These are phyloP conservation scores for Polydrusus pterygomalis DNA, from an alignment of 2,888 invertebrate species.

Conservation along the genomic window DNA sequence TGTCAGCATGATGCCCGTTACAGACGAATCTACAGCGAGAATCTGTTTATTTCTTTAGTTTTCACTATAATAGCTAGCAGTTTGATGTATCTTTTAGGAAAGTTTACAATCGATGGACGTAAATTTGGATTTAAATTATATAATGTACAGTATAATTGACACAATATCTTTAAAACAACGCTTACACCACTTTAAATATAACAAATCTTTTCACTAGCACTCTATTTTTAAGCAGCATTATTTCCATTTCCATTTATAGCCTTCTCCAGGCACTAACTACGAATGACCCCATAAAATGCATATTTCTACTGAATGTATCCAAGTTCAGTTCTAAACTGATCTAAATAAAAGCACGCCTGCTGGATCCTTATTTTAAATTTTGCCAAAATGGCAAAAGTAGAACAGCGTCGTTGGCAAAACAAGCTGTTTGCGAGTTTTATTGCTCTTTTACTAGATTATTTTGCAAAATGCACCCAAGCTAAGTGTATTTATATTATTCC, in stretches of 20 bases:
- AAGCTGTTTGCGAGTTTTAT: slow-evolving; percentile 45
- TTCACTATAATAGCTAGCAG: too few species aligned
- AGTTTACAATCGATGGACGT: too few species aligned
- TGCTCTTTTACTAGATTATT: slow-evolving; percentile 22
- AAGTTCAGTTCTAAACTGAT: slow-evolving; percentile 28
- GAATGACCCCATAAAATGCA: slow-evolving; percentile 28
- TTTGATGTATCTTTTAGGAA: too few species aligned
- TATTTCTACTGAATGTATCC: slow-evolving; percentile 20
- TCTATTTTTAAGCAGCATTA: not conserved
- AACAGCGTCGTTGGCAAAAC: slow-evolving; percentile 40
- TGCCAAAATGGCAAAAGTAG: slow-evolving; percentile 44
- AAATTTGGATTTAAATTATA: too few species aligned
- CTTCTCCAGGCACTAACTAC: not conserved
- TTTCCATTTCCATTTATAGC: not conserved
- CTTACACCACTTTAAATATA: too few species aligned
- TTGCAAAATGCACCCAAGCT: slow-evolving; percentile 31
- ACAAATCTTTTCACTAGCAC: too few species aligned
- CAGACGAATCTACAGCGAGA: too few species aligned
- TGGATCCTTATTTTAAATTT: slow-evolving; percentile 38
- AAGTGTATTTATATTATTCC: slow-evolving; percentile 42
- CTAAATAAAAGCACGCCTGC: slow-evolving; percentile 38
- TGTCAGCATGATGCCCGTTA: too few species aligned
- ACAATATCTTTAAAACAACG: too few species aligned
- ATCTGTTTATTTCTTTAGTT: too few species aligned
- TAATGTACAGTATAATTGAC: too few species aligned